These are phyloP conservation scores for Tethea ocularis DNA, from an alignment of 2,888 invertebrate genomes.

Conservation along the genomic window DNA sequence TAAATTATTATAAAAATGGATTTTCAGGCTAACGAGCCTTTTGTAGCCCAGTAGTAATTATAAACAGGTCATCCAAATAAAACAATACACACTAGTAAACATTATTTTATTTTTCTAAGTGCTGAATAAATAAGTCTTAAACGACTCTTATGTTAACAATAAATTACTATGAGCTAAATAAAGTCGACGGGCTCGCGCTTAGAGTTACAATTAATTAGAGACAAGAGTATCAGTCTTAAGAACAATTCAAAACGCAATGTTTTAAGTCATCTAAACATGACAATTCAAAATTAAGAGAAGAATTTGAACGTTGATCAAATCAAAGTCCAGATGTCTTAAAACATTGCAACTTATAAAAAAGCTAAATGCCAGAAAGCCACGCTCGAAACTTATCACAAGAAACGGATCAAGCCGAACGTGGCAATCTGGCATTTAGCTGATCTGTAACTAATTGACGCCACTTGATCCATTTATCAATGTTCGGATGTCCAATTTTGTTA, in stretches of 20 bases:
- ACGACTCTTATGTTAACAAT: constrained; percentile 59
- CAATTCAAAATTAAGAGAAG: constrained; percentile 32
- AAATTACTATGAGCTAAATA: constrained; percentile 68
- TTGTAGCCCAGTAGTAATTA: too few species aligned
- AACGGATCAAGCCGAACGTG: constrained; percentile 72
- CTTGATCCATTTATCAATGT: constrained; percentile 69
- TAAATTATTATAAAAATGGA: too few species aligned
- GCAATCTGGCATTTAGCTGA: constrained; percentile 79
- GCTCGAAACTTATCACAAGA: constrained; percentile 27
- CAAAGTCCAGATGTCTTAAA: constrained; percentile 61
- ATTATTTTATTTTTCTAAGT: constrained; percentile 65
- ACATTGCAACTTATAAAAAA: constrained; percentile 58
- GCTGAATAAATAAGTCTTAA: constrained; percentile 79
- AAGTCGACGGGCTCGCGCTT: constrained; percentile 82
- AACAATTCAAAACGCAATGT: constrained; percentile 49
- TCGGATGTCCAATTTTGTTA: constrained; percentile 76
- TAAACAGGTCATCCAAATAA: constrained; percentile 22
- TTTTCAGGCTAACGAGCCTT: too few species aligned
- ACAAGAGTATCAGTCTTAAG: constrained; percentile 68
- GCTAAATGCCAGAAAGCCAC: constrained; percentile 82
- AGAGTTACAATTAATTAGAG: constrained; percentile 54
- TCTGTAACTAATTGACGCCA: constrained; percentile 54
- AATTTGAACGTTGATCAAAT: constrained; percentile 27
- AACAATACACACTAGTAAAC: constrained; percentile 35
- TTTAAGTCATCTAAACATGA: constrained; percentile 55